Evolutionary conservation across 1,140 invertebrate species (phyloP), one percentile per base, ranked within the genome.

Genomic region (Drosophila seguyi): DNA sequence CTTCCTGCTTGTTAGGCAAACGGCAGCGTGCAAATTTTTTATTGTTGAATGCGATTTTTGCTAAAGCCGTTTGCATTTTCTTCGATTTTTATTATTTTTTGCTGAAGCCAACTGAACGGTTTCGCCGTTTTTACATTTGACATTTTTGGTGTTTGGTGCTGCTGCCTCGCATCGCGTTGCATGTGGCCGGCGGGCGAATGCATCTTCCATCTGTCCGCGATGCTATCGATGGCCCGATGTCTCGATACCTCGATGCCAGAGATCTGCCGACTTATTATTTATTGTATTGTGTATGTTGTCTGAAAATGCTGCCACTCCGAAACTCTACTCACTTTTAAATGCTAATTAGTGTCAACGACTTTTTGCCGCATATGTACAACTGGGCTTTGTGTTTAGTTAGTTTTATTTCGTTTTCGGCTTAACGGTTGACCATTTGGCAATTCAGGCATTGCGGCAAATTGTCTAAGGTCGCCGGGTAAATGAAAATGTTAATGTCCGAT

Each of bases 1-100:
- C 83, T 87, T 87, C 83, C 83, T 87, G 83, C 84, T 87, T 87
- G 83, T 87, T 87, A 87, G 80, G 79, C 83, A 87, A 86, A 86
- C 81, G 65, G 52, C 52, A 75, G 69, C 79, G 82, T 86, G 82
- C 75, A 86, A 86, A 79, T 82, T 86, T 86, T 85, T 78, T 59
- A 79, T 86, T 86, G 82, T 86, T 86, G 82, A 57, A 77, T 75
- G 62, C 75, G 48, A 67, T 86, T 81, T 78, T 68, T 45, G 47
- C 63, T 65, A 65, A 60, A 62, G 57, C 56, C 45, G 59, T 72
- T 68, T 75, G 57, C 53, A 55, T 78, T 77, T 79, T 45, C 39
- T 42, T 52, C 73, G 50, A 48, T 61, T 42, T 63, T 66, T 62
- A 50, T 34, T 45, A 48, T 50, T 61, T 75, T 27, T 59, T 44